Evolutionary conservation across 2,888 invertebrate genomes (phyloP), one percentile per base, ranked within the genome.

Genomic region (Sarcophaga subvicina): DNA sequence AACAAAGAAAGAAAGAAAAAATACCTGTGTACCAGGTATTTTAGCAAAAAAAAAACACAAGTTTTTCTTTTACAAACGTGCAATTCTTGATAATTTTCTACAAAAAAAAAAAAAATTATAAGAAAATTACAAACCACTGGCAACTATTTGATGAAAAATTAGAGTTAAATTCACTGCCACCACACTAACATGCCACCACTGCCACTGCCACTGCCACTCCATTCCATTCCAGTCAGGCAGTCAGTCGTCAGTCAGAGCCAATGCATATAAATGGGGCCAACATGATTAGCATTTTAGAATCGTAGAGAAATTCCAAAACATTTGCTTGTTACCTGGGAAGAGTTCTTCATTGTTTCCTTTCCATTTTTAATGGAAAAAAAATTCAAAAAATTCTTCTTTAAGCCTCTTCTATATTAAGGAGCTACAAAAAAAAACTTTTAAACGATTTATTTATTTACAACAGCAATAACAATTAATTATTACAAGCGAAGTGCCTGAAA

Each of bases 41-140:
- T 10, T 1, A 37, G 37, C 66, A 37, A 6, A 62, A 27, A 62
- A 27, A 69, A 69, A 67, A n/a, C 37, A 37, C 37, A 37, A 37
- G 49, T 20, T 25, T 75, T 73, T 80, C 81, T 85, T 25, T 8
- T 73, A 75, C 37, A 66, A 79, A 85, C 85, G 85, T 86, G 85
- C 85, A 54, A 86, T 86, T 86, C 83, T 86, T 67, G 82, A 76
- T 80, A 86, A 83, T 86, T 37, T 86, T 86, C 76, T 37, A 37
- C 37, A 37, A 37, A 37, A 37, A 45, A 37, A 37, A 37, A 45
- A 75, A 76, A 79, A 79, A 62, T 64, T 75, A 64, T 37, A 37
- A 37, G 37, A 59, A 80, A 22, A 71, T 60, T 63, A 67, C 37
- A 60, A 80, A 76, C 70, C n/a, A 71, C 80, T 60, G 37, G 37